phyloP scores from a whole-genome alignment of 2,113 vertebrate species.

The Hucho hucho region DNA sequence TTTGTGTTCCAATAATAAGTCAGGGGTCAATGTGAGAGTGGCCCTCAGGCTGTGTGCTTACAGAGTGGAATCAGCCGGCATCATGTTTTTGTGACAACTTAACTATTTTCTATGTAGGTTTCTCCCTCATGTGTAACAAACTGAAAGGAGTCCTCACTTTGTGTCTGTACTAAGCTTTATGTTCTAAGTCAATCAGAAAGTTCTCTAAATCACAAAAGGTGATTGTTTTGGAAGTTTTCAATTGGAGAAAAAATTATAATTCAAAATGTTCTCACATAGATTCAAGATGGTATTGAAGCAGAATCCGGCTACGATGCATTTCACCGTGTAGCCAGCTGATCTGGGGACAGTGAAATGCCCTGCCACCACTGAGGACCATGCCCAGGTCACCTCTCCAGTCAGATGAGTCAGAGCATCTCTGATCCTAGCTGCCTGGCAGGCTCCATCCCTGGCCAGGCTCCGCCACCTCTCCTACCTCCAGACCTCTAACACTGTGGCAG shows the following conservation, averaged over 20 bases:
- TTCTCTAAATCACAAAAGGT: too few relatives aligned
- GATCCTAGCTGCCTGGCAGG: constrained; percentile 28
- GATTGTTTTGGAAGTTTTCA: too few relatives aligned
- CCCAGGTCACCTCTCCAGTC: constrained; percentile 15
- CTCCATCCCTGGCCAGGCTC: constrained; percentile 35
- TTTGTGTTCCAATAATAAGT: constrained; percentile 22
- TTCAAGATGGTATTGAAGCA: not conserved
- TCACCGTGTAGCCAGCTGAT: constrained; percentile 28
- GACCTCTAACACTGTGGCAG: constrained; percentile 40
- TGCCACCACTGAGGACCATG: constrained; percentile 2
- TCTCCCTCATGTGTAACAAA: not conserved
- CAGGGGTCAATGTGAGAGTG: constrained; percentile 25
- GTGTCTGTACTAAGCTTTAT: too few relatives aligned
- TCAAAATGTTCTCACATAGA: not conserved
- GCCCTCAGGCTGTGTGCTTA: constrained; percentile 31
- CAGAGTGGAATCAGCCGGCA: not conserved
- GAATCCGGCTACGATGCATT: constrained; percentile 20
- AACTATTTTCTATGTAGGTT: not conserved
- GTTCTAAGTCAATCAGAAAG: too few relatives aligned
- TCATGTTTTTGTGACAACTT: not conserved
- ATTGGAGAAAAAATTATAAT: too few relatives aligned
- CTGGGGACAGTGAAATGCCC: constrained; percentile 24
- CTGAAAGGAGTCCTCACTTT: not conserved
- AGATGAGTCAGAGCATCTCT: constrained; percentile 28
- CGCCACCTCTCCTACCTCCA: constrained; percentile 34